phyloP scores from a whole-genome alignment of 1,140 invertebrate species.

The Hyles euphorbiae region DNA sequence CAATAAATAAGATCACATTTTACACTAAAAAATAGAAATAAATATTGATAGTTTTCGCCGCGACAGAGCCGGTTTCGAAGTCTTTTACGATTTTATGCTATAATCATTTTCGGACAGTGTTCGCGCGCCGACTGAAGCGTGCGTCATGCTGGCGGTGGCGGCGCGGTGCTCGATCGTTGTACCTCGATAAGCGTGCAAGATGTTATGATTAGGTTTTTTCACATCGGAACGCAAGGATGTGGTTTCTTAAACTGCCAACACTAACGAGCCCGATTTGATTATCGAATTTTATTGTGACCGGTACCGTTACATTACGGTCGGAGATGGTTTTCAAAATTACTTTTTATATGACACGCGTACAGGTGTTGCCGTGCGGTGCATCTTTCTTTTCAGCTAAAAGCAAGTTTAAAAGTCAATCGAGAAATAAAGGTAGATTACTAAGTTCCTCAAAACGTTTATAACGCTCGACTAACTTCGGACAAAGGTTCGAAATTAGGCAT shows the following conservation, averaged over 20 bases:
- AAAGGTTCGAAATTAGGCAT: no score
- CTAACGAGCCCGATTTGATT: conserved; percentile 10
- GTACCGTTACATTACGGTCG: conserved; percentile 3
- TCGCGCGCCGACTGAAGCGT: conserved; percentile 28
- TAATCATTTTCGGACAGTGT: conserved; percentile 19
- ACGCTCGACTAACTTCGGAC: no score
- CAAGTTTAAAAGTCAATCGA: no score
- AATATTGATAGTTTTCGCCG: neutral
- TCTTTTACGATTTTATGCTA: conserved; percentile 2
- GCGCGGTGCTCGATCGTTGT: conserved; percentile 16
- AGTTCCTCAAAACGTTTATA: no score
- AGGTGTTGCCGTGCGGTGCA: no score
- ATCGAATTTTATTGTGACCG: conserved; percentile 8
- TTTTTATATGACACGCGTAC: no score
- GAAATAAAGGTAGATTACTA: no score
- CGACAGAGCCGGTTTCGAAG: conserved; percentile 4
- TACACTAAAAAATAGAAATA: conserved; percentile 15
- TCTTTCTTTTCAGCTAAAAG: no score
- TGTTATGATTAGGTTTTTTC: conserved; percentile 39
- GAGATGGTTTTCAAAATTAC: no score
- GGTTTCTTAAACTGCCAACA: conserved; percentile 5
- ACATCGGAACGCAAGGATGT: conserved; percentile 22
- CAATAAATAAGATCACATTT: conserved; percentile 22
- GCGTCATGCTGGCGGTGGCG: conserved; percentile 22
- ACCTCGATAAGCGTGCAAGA: conserved; percentile 38